phyloP scores from a whole-genome alignment of 2,113 vertebrate species.

The Hippotragus niger region DNA sequence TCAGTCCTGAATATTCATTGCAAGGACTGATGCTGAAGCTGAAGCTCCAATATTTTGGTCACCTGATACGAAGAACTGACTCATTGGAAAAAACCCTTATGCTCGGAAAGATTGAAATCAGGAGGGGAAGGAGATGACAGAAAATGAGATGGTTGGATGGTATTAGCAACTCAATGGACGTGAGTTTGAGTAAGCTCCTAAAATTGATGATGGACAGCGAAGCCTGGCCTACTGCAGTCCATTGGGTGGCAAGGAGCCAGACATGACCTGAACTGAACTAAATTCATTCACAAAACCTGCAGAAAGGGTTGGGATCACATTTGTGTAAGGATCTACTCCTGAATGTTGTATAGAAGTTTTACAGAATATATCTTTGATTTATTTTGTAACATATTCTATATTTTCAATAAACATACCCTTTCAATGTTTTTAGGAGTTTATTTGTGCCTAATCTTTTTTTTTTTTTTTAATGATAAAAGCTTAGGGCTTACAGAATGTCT shows the following conservation, averaged over 20 bases:
- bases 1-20: background rate
- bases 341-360: background rate
- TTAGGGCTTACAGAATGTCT: accelerated
- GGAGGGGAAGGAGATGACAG: background rate
- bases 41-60: background rate
- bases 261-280: background rate
- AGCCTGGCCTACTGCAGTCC: accelerated
- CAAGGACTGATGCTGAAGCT: background rate
- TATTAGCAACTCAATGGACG: background rate
- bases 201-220: background rate
- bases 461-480: background rate
- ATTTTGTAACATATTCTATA: background rate
- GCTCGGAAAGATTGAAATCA: background rate
- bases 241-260: background rate
- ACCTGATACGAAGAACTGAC: background rate
- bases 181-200: background rate
- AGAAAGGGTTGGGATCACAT: background rate
- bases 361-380: background rate
- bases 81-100: background rate
- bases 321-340: background rate
- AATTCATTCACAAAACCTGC: background rate
- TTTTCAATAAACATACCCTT: background rate
- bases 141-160: background rate
- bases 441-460: background rate
- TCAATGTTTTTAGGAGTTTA: background rate